These are phyloP conservation scores for Plodia interpunctella DNA, from an alignment of 1,140 invertebrate genomes.

Conservation along the genomic window DNA sequence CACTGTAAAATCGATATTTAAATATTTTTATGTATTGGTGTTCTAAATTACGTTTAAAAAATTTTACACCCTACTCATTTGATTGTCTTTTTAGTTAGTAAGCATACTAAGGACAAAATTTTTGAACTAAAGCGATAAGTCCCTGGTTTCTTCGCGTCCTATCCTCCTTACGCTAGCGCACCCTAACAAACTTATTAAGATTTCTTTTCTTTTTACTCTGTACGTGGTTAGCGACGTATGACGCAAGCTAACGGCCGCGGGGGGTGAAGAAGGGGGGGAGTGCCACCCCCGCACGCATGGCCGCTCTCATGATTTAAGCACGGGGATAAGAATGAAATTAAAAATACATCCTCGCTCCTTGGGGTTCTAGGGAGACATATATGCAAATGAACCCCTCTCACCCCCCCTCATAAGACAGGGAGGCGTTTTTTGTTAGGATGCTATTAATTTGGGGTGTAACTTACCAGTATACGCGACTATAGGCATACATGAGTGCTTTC, in stretches of 20 bases:
- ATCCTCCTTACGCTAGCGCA: slow-evolving; percentile 49
- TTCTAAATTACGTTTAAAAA: too few relatives aligned
- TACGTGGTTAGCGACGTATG: slow-evolving; percentile 76
- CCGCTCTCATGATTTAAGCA: slow-evolving; percentile 76
- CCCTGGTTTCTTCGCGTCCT: background rate
- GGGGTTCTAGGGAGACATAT: slow-evolving; percentile 72
- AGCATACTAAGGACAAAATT: too few relatives aligned
- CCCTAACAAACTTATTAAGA: slow-evolving; percentile 77
- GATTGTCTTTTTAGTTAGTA: too few relatives aligned
- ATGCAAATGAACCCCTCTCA: slow-evolving; percentile 69
- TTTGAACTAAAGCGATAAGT: too few relatives aligned
- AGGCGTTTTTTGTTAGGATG: slow-evolving; percentile 72
- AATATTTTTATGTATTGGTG: too few relatives aligned
- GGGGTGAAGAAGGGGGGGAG: slow-evolving; percentile 29
- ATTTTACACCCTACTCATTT: too few relatives aligned
- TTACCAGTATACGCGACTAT: slow-evolving; percentile 47
- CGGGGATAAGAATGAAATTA: slow-evolving; percentile 76
- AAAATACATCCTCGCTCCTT: slow-evolving; percentile 75
- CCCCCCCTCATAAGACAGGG: slow-evolving; percentile 64
- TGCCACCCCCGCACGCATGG: slow-evolving; percentile 67
- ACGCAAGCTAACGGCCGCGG: slow-evolving; percentile 62
- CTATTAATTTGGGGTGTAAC: slow-evolving; percentile 76
- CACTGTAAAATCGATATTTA: too few relatives aligned
- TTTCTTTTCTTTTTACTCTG: slow-evolving; percentile 75
- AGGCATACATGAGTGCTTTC: slow-evolving; percentile 51